Conservation (phyloP, 30 jellyfish, hydroid and myxozoan species). For the Hydractinia symbiolongicarpus region DNA sequence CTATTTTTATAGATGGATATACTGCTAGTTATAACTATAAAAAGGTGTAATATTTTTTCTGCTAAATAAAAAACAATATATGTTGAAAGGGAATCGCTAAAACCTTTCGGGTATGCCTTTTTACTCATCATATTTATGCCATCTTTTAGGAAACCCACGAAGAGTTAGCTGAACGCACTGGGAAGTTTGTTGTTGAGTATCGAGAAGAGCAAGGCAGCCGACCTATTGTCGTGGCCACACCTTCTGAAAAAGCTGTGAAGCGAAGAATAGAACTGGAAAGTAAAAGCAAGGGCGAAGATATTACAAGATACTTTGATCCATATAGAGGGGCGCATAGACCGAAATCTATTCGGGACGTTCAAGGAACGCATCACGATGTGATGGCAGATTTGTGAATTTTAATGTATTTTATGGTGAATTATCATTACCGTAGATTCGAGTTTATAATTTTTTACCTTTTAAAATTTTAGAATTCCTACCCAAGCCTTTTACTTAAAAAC, state of each 20-base stretch:
- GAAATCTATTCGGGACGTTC: conserved; percentile 31
- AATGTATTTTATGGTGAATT: neutral
- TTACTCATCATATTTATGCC: neutral
- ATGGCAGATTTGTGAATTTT: conserved; percentile 8
- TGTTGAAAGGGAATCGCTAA: too few relatives aligned
- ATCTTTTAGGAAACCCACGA: conserved; percentile 71
- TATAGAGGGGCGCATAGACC: conserved; percentile 68
- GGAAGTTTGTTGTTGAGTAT: conserved; percentile 73
- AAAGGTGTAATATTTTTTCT: too few relatives aligned
- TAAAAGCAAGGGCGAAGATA: conserved; percentile 32
- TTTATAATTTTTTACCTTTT: too few relatives aligned
- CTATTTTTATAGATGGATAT: too few relatives aligned
- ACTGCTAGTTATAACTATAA: too few relatives aligned
- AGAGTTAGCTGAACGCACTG: conserved; percentile 90
- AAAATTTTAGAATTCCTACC: too few relatives aligned
- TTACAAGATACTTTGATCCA: conserved; percentile 68
- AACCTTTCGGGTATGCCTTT: too few relatives aligned
- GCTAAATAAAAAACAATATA: too few relatives aligned
- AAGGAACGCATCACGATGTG: conserved; percentile 12
- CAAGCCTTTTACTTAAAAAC: too few relatives aligned
- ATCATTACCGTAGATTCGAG: too few relatives aligned
- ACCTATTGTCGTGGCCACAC: conserved; percentile 82
- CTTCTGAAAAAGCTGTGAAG: conserved; percentile 49
- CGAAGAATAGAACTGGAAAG: conserved; percentile 45
- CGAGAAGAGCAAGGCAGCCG: conserved; percentile 79